Conservation (phyloP, 2,888 invertebrate species). For the Uropetala carovei region DNA sequence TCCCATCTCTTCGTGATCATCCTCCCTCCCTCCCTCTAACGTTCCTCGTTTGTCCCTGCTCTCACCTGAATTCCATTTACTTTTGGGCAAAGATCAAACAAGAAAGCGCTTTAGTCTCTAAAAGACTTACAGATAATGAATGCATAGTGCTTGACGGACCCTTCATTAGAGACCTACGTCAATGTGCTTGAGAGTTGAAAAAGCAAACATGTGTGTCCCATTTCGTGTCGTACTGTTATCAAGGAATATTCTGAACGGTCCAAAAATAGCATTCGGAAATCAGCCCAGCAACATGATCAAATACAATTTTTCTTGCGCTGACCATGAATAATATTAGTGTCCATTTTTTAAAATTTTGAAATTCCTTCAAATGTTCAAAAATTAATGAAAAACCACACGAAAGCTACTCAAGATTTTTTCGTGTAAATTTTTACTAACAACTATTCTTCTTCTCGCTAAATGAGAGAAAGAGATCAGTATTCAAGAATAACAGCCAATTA, state of each 20-base stretch:
- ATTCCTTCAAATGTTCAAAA: too few relatives aligned
- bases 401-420: too few relatives aligned
- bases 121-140: slow-evolving; percentile 5
- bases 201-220: background rate
- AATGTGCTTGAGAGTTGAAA: background rate
- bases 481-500: too few relatives aligned
- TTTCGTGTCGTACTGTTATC: slow-evolving; percentile 7
- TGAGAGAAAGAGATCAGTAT: too few relatives aligned
- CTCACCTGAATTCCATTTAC: slow-evolving; percentile 23
- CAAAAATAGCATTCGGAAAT: slow-evolving; percentile 14
- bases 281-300: background rate
- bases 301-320: too few relatives aligned
- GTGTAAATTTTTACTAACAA: too few relatives aligned
- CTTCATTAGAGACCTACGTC: background rate
- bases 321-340: too few relatives aligned
- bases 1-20: background rate
- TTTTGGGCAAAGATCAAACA: background rate
- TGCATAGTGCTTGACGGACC: background rate
- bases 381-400: too few relatives aligned
- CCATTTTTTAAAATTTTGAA: too few relatives aligned
- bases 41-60: slow-evolving; percentile 35
- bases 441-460: too few relatives aligned
- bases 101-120: background rate
- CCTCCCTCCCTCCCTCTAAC: background rate
- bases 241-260: background rate